These are phyloP conservation scores for Marisa cornuarietis DNA, from an alignment of 1,140 invertebrate species.

Conservation along the genomic window DNA sequence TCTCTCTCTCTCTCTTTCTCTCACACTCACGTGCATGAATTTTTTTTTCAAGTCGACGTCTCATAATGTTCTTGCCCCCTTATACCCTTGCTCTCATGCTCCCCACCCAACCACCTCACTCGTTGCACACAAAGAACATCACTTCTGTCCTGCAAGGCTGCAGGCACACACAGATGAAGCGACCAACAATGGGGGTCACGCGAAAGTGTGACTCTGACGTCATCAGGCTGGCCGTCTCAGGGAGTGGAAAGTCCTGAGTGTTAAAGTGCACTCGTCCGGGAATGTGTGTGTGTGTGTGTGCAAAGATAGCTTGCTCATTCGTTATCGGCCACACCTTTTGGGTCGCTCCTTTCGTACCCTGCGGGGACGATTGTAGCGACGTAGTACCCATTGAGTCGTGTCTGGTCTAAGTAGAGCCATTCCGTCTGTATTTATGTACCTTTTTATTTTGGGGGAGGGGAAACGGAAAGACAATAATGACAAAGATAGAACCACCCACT, in stretches of 20 bases:
- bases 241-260: background rate
- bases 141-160: background rate
- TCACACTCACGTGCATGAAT: background rate
- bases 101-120: background rate
- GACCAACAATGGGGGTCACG: background rate
- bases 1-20: slow-evolving; percentile 21
- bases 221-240: background rate
- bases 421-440: no score
- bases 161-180: background rate
- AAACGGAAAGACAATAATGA: no score
- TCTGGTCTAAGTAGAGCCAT: no score
- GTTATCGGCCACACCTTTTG: no score
- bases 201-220: background rate
- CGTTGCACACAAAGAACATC: background rate
- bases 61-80: background rate
- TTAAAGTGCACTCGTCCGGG: background rate
- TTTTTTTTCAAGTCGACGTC: background rate
- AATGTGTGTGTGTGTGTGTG: no score
- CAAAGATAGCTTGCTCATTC: no score
- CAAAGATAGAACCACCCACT: no score
- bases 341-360: no score
- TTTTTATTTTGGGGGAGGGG: no score
- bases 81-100: background rate
- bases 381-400: no score
- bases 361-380: no score